These are phyloP conservation scores for Melanaphis sacchari DNA, from an alignment of 1,140 invertebrate genomes.

Conservation along the genomic window DNA sequence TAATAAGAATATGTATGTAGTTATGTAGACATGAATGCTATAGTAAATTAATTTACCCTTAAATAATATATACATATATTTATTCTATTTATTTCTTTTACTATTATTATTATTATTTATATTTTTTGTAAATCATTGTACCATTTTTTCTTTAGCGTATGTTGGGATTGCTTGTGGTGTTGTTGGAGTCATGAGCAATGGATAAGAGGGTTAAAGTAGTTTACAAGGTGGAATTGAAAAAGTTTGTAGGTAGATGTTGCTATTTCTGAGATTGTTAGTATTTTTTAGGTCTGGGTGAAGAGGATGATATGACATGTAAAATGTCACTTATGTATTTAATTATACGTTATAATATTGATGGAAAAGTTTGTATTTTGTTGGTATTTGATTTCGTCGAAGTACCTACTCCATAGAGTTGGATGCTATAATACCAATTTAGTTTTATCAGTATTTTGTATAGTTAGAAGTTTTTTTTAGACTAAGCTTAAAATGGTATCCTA, in stretches of 20 bases:
- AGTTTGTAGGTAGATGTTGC: neutral
- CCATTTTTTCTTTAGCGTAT: neutral
- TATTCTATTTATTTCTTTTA: neutral
- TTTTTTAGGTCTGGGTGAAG: neutral
- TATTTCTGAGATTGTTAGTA: neutral
- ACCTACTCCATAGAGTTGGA: no score
- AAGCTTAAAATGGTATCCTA: no score
- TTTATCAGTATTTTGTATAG: no score
- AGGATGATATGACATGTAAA: neutral
- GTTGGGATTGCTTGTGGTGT: neutral
- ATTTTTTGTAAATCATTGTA: neutral
- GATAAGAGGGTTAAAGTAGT: neutral
- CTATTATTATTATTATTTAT: neutral
- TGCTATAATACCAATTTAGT: no score
- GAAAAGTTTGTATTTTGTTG: neutral
- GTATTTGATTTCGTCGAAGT: no score
- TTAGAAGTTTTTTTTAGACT: no score
- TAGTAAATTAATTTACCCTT: no score
- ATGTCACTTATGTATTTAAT: neutral
- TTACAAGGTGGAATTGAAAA: neutral
- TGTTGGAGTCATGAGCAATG: neutral
- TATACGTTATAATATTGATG: neutral
- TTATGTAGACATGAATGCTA: neutral
- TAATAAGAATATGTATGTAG: neutral
- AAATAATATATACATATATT: neutral